Percentiles rank a stretch among this genome's conserved stretches.
phyloP scores from a whole-genome alignment of 2,888 invertebrate genomes.

The Gibbula magus region DNA sequence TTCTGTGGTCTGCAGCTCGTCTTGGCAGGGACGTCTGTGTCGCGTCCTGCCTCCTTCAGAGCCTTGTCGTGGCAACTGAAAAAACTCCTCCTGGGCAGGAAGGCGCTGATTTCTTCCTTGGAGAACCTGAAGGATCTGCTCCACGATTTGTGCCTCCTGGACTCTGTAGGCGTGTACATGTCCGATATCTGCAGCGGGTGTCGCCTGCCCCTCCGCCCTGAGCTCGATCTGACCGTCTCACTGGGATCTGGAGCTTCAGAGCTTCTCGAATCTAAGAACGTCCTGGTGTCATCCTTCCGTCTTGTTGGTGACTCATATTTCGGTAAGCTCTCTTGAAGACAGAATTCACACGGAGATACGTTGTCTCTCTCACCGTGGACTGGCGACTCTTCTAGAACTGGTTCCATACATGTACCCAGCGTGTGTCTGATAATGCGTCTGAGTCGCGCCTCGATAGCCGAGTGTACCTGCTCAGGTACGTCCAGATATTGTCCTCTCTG shows the following conservation, averaged over 20 bases:
- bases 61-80: slow-evolving; percentile 62
- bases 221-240: not conserved
- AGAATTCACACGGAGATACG: not conserved
- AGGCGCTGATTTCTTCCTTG: no score
- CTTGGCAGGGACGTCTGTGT: not conserved
- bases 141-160: no score
- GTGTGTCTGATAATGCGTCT: not conserved
- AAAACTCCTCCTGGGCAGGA: slow-evolving; percentile 52
- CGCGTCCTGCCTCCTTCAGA: slow-evolving; percentile 56
- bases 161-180: not conserved
- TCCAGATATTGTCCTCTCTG: not conserved
- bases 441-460: not conserved
- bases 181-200: not conserved
- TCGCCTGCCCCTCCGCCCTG: not conserved
- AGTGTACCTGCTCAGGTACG: not conserved
- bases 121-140: not conserved
- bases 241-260: not conserved
- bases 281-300: not conserved
- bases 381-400: not conserved
- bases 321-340: not conserved
- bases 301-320: not conserved
- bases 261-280: not conserved
- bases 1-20: slow-evolving; percentile 27
- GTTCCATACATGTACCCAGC: not conserved
- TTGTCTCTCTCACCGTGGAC: not conserved